Conservation (phyloP, 2,113 vertebrate genomes). For the Channa argus region DNA sequence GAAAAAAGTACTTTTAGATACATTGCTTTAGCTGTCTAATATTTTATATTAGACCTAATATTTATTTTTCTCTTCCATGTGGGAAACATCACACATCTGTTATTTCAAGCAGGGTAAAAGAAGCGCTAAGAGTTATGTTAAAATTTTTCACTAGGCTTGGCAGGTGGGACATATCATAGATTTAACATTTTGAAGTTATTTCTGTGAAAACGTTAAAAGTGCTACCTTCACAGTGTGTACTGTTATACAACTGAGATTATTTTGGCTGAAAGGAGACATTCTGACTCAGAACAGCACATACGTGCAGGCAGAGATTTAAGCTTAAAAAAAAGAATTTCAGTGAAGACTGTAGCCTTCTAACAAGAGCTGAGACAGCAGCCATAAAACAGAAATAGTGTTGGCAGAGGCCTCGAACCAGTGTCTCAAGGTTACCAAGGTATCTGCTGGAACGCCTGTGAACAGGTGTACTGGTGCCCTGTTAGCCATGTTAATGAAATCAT, state of each 20-base stretch:
- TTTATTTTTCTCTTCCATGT: constrained; percentile 22
- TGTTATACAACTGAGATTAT: constrained; percentile 8
- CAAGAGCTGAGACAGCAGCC: constrained; percentile 45
- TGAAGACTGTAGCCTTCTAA: constrained; percentile 22
- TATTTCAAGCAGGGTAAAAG: constrained; percentile 1
- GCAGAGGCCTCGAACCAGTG: constrained; percentile 62
- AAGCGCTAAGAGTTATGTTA: constrained; percentile 6
- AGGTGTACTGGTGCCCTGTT: constrained; percentile 79
- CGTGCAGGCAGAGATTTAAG: neutral
- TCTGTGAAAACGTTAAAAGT: neutral
- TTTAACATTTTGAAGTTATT: constrained; percentile 6
- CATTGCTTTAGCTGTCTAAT: constrained; percentile 21
- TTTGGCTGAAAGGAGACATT: constrained; percentile 15
- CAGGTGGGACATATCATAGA: neutral
- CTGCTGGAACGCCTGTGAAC: constrained; percentile 73
- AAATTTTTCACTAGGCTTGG: constrained; percentile 1
- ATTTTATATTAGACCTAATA: neutral
- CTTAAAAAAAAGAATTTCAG: constrained; percentile 3
- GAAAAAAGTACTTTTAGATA: constrained; percentile 18
- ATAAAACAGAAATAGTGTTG: constrained; percentile 54
- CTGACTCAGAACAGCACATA: constrained; percentile 19
- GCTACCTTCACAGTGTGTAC: neutral
- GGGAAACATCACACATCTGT: constrained; percentile 23
- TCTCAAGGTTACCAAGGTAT: constrained; percentile 80
- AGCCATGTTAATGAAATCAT: constrained; percentile 83